Conservation (phyloP, 1,140 invertebrate genomes). For the Ceratina australensis region DNA sequence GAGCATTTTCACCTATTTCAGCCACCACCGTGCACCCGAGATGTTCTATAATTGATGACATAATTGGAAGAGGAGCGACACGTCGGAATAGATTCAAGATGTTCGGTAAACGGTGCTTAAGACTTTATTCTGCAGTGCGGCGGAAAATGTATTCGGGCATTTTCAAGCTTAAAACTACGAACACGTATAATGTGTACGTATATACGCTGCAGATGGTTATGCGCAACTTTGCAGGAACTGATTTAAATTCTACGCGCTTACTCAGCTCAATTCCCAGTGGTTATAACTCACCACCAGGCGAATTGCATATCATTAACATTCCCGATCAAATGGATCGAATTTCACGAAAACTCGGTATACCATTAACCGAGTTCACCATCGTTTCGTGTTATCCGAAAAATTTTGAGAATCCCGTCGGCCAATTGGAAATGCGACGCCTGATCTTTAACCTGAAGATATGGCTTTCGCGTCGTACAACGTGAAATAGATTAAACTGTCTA, state of each 20-base stretch:
- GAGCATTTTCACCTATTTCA: not conserved
- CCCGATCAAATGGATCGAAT: not conserved
- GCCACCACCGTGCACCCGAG: not conserved
- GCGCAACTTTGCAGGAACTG: no score
- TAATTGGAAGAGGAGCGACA: no score
- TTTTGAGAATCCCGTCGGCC: not conserved
- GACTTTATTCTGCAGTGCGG: no score
- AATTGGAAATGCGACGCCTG: constrained; percentile 10
- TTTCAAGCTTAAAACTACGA: not conserved
- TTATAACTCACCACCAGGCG: not conserved
- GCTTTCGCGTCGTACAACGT: not conserved
- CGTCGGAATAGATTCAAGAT: not conserved
- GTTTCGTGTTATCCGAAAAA: not conserved
- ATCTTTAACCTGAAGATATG: constrained; percentile 8
- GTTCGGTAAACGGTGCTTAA: no score
- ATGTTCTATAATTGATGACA: no score
- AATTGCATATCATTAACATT: not conserved
- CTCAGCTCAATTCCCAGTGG: not conserved
- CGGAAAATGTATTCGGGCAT: no score
- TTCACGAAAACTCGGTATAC: not conserved
- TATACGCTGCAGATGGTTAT: no score
- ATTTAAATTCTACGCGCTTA: not conserved
- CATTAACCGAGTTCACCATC: not conserved
- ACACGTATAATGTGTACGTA: no score
- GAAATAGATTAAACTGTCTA: constrained; percentile 31